Conservation (phyloP, 2,797 vertebrate species). For the Anguilla anguilla region DNA sequence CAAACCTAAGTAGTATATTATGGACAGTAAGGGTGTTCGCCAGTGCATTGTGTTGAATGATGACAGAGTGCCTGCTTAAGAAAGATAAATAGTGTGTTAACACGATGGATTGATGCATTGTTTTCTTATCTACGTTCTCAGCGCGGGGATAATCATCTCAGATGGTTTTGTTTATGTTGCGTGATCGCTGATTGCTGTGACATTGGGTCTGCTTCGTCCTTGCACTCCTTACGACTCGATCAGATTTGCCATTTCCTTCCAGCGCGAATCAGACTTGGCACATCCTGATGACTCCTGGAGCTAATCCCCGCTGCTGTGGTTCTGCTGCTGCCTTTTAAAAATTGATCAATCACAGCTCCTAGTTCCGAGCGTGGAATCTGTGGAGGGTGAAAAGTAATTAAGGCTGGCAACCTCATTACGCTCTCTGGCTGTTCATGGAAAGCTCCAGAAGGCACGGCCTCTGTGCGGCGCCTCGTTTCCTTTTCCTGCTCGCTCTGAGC, state of each 20-base stretch:
- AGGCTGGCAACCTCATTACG: slow-evolving; percentile 34
- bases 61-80: background rate
- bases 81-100: slow-evolving; percentile 21
- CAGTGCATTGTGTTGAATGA: background rate
- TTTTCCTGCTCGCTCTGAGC: background rate
- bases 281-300: slow-evolving; percentile 43
- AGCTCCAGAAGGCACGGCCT: background rate
- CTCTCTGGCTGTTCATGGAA: background rate
- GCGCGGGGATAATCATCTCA: background rate
- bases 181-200: slow-evolving; percentile 4
- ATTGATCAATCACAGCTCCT: slow-evolving; percentile 45
- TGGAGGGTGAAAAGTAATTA: slow-evolving; percentile 43
- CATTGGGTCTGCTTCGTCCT: background rate
- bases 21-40: too few relatives aligned
- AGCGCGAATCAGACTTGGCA: background rate
- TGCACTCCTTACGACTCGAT: background rate
- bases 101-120: background rate
- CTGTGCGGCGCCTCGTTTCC: background rate
- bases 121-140: background rate
- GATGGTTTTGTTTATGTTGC: background rate
- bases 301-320: slow-evolving; percentile 37
- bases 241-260: slow-evolving; percentile 23
- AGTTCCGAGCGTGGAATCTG: slow-evolving; percentile 20
- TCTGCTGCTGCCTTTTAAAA: slow-evolving; percentile 41
- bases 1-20: slow-evolving; percentile 15